Conservation (phyloP, 2,888 invertebrate genomes). For the Calameuta filiformis region DNA sequence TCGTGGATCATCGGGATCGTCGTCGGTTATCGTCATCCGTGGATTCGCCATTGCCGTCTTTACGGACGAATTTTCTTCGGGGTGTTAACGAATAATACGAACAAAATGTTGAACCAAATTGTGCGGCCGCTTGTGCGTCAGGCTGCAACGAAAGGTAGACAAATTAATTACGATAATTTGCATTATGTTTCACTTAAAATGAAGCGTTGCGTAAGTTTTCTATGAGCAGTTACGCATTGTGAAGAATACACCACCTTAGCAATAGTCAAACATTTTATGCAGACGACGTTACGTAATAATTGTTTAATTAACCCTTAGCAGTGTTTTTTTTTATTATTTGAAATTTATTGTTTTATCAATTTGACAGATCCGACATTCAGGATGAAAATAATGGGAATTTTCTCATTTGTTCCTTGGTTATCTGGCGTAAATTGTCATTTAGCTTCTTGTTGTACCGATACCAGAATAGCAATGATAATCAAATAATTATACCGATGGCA, state of each 20-base stretch:
- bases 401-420: background rate
- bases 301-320: background rate
- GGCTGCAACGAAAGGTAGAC: conserved; percentile 9
- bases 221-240: conserved; percentile 1
- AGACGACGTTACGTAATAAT: conserved; percentile 11
- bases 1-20: background rate
- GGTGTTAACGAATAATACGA: background rate
- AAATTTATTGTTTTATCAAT: background rate
- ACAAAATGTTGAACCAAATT: conserved; percentile 20
- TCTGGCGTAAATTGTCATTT: background rate
- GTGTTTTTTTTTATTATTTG: background rate
- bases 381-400: background rate
- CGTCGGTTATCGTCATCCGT: background rate
- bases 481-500: background rate
- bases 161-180: background rate
- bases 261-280: background rate
- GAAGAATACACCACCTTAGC: background rate
- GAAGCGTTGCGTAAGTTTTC: background rate
- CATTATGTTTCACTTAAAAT: background rate
- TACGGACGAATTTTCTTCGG: background rate
- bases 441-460: background rate
- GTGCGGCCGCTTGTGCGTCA: conserved; percentile 15
- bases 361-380: background rate
- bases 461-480: background rate
- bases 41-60: background rate